These are phyloP conservation scores for Flabesymbios commensalis DNA, from an alignment of 2,888 invertebrate genomes.

Conservation along the genomic window DNA sequence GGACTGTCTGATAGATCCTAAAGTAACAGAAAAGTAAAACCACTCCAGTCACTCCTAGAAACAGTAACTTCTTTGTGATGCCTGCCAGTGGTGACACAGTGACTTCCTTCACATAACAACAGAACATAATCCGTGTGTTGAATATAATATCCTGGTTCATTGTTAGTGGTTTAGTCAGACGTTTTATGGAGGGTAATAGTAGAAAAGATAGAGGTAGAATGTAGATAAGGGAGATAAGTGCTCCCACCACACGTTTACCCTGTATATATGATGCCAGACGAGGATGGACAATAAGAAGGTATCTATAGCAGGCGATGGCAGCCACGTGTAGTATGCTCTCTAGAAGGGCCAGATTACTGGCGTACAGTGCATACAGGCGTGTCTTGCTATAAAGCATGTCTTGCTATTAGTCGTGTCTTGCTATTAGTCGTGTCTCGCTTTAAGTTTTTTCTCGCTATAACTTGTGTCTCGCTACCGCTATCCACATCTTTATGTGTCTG, in stretches of 20 bases:
- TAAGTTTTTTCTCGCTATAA: no score
- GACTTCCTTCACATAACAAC: constrained; percentile 14
- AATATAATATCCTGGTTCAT: constrained; percentile 18
- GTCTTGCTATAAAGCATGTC: no score
- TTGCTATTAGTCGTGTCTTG: no score
- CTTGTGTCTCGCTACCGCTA: no score
- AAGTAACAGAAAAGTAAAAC: constrained; percentile 31
- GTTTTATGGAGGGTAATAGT: constrained; percentile 10
- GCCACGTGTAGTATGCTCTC: constrained; percentile 30
- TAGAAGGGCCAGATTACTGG: constrained; percentile 29
- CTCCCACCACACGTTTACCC: constrained; percentile 6
- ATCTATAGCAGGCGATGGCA: constrained; percentile 27
- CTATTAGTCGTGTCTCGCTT: no score
- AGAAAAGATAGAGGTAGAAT: constrained; percentile 21
- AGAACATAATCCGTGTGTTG: constrained; percentile 32
- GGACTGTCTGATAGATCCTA: constrained; percentile 22
- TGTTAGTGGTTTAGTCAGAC: neutral
- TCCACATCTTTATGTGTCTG: no score
- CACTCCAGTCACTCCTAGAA: constrained; percentile 16
- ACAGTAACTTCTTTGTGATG: constrained; percentile 22
- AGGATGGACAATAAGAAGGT: constrained; percentile 28
- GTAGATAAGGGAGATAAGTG: constrained; percentile 17
- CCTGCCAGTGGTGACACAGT: constrained; percentile 4
- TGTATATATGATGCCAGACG: constrained; percentile 12
- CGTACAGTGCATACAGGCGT: constrained; percentile 26